Percentiles rank a stretch among this genome's conserved stretches.
phyloP scores from a whole-genome alignment of 2,888 invertebrate genomes.

The Oscheius onirici region DNA sequence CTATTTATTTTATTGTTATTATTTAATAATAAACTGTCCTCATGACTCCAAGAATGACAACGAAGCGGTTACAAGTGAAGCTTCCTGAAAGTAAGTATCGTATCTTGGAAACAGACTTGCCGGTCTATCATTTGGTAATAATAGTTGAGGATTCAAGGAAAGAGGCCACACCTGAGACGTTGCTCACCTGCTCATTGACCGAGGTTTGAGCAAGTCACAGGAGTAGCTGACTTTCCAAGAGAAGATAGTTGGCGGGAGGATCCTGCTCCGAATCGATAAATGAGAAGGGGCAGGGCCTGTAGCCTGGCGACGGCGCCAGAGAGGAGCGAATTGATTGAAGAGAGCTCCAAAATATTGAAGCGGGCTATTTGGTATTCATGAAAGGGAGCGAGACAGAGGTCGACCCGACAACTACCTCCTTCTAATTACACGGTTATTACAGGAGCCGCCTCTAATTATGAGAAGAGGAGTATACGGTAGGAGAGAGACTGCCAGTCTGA shows the following conservation, averaged over 20 bases:
- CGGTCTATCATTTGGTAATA: too few species aligned
- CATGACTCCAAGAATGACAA: too few species aligned
- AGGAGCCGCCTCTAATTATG: constrained; percentile 1
- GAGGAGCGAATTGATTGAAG: neutral
- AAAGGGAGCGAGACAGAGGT: neutral
- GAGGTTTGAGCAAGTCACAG: constrained; percentile 34
- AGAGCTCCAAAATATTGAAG: neutral
- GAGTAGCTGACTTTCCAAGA: constrained; percentile 6
- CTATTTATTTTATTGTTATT: too few species aligned
- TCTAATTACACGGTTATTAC: constrained; percentile 29
- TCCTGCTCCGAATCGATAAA: constrained; percentile 13
- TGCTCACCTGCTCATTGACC: constrained; percentile 24
- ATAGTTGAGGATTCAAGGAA: too few species aligned
- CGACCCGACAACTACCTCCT: neutral
- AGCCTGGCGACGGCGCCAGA: neutral
- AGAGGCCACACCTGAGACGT: constrained; percentile 31
- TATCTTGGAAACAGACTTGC: too few species aligned
- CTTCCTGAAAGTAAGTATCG: too few species aligned
- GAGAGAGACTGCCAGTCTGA: neutral
- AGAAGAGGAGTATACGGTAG: neutral
- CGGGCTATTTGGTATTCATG: neutral
- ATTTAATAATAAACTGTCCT: too few species aligned
- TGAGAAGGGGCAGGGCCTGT: neutral
- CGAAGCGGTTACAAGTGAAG: too few species aligned
- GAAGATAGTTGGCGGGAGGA: constrained; percentile 11